Base-by-base conservation (phyloP, 2,113 vertebrate genomes). In the Oryzias woworae region DNA sequence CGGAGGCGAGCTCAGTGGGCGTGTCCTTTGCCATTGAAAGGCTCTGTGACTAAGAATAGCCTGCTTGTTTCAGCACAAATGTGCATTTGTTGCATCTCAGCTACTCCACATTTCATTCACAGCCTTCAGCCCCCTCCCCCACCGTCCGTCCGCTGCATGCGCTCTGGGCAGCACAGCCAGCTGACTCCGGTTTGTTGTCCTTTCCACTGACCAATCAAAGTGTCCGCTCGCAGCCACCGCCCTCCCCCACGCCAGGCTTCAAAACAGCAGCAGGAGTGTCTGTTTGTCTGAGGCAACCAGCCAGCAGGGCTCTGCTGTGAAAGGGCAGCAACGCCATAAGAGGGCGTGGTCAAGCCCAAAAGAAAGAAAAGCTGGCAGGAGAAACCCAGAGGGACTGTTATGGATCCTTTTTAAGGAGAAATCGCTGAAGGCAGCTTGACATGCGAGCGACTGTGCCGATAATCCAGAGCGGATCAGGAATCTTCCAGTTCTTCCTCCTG, bases 171-270 rank as follows among this genome's bases (percentile, higher is more conserved):
- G 86, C 53, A 53, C 81, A 64, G 68, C 86, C 90, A 92, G 91
- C 87, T 89, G 89, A 90, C 83, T 83, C 63, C 49, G 71, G 71
- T 85, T 87, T 89, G 87, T 87, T 87, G 88, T 87, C 73, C 61
- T 84, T 81, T 75, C 24, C 46, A 36, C 43, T 50, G 23, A 60
- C 89, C 89, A 89, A 89, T 90, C 60, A 69, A 55, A 49, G 55
- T 0, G 13, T 53, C 6, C 28, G 45, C 24, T 86, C 28, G 14
- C 49, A 20, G 81, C 89, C 89, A 77, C 89, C 75, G 67, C 89
- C 88, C 81, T 66, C 64, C 66, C 18, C 56, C 71, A 69, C 81
- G 85, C 82, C 56, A 74, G 45, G 78, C 86, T 87, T 88, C 85
- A 90, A 88, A 88, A 87, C 84, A 85, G 81, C 61, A 14, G 67